These are phyloP conservation scores for Watsonalla binaria DNA, from an alignment of 2,888 invertebrate genomes.

Conservation along the genomic window DNA sequence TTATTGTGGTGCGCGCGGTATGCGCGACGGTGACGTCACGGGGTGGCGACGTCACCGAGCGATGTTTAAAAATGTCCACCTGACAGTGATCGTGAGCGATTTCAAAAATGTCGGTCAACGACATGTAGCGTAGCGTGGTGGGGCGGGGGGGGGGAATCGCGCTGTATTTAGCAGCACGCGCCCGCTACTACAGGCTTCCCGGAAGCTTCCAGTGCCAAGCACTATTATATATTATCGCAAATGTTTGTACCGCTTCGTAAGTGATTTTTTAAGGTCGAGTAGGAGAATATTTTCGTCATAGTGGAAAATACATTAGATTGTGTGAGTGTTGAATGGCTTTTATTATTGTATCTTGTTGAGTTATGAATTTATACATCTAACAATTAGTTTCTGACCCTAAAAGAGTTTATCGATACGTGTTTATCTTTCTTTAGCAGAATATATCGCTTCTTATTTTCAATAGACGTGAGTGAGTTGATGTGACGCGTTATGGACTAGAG, in stretches of 20 bases:
- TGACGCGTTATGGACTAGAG: no score
- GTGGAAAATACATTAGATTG: background rate
- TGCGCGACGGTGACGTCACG: conserved; percentile 4
- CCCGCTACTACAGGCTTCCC: conserved; percentile 23
- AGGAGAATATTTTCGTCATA: background rate
- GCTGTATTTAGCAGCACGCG: conserved; percentile 7
- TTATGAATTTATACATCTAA: background rate
- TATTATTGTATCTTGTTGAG: background rate
- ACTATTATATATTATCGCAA: conserved; percentile 24
- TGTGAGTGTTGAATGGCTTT: background rate
- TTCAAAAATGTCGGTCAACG: conserved; percentile 37
- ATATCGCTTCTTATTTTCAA: no score
- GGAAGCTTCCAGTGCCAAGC: conserved; percentile 38
- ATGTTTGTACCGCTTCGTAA: conserved; percentile 14
- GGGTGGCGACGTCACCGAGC: conserved; percentile 19
- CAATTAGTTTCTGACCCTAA: no score
- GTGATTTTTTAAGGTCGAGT: conserved; percentile 10
- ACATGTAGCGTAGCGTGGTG: conserved; percentile 17
- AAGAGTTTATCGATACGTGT: no score
- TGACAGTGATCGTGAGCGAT: conserved; percentile 34
- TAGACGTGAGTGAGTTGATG: no score
- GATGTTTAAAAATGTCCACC: conserved; percentile 23
- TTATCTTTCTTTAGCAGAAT: no score
- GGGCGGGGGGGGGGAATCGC: conserved; percentile 9
- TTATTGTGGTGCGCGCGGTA: no score